Percentiles rank a stretch among this genome's conserved stretches.
Conservation (phyloP, 2,888 invertebrate species). For the Charanyca ferruginea region DNA sequence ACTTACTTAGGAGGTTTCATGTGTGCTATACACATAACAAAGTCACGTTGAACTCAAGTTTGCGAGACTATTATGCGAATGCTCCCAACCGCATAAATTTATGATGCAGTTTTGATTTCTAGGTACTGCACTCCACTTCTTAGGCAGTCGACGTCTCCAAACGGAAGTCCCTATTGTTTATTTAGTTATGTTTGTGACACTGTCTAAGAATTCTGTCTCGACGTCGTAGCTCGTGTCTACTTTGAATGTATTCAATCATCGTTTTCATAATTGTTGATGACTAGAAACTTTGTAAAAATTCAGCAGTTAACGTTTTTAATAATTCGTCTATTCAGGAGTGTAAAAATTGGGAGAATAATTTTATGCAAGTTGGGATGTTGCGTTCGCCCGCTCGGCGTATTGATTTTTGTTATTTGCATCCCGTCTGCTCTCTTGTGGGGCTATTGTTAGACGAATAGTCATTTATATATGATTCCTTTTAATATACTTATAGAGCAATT, state of each 20-base stretch:
- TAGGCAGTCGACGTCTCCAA: slow-evolving; percentile 78
- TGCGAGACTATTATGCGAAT: slow-evolving; percentile 56
- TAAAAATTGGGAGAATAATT: slow-evolving; percentile 82
- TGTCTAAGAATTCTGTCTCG: slow-evolving; percentile 82
- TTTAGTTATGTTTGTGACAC: slow-evolving; percentile 72
- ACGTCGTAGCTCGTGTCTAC: slow-evolving; percentile 59
- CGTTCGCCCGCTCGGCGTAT: slow-evolving; percentile 83
- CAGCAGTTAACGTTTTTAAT: slow-evolving; percentile 55
- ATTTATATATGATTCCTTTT: slow-evolving; percentile 73
- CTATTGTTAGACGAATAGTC: slow-evolving; percentile 85
- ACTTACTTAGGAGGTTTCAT: slow-evolving; percentile 83
- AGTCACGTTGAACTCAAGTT: slow-evolving; percentile 62
- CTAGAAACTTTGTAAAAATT: slow-evolving; percentile 45
- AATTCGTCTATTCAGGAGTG: slow-evolving; percentile 66
- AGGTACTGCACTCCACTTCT: slow-evolving; percentile 76
- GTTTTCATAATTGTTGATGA: slow-evolving; percentile 24
- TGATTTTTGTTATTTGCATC: slow-evolving; percentile 91
- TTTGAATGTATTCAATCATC: slow-evolving; percentile 58
- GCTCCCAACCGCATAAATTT: slow-evolving; percentile 59
- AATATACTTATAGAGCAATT: slow-evolving; percentile 47
- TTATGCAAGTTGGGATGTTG: slow-evolving; percentile 83
- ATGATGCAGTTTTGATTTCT: slow-evolving; percentile 67
- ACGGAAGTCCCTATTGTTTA: slow-evolving; percentile 87
- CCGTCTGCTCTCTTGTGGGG: slow-evolving; percentile 85
- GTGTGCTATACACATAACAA: slow-evolving; percentile 67